Evolutionary conservation across 1,140 invertebrate species (phyloP).

Genomic region (Vollenhovia emeryi): DNA sequence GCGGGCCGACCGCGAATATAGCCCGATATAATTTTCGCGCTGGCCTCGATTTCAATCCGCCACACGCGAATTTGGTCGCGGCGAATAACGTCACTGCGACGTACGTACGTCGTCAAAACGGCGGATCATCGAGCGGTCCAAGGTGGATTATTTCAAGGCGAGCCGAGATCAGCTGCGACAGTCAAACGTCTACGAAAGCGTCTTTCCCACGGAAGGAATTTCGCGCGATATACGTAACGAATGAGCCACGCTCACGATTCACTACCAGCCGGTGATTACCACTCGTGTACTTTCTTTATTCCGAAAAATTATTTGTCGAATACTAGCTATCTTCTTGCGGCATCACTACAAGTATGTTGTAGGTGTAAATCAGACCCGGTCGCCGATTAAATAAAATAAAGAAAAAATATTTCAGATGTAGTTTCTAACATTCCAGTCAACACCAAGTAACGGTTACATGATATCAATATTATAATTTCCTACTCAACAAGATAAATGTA

Average conservation of each 20-base stretch:
- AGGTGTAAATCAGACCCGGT: no score
- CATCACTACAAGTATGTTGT: no score
- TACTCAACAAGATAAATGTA: no score
- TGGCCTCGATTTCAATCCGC: conserved; percentile 51
- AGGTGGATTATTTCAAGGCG: conserved; percentile 34
- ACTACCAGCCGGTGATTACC: not conserved
- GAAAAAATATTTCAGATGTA: no score
- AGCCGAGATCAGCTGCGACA: not conserved
- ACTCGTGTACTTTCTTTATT: not conserved
- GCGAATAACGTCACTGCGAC: conserved; percentile 41
- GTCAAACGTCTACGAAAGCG: not conserved
- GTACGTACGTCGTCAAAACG: conserved; percentile 17
- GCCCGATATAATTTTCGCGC: conserved; percentile 31
- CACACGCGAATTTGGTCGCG: conserved; percentile 1
- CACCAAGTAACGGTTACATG: no score
- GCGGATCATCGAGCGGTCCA: conserved; percentile 35
- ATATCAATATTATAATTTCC: no score
- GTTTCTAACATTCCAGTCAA: no score
- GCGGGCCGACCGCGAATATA: conserved; percentile 19
- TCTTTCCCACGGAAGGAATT: not conserved
- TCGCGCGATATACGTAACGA: not conserved
- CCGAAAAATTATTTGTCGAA: not conserved
- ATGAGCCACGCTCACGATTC: not conserved
- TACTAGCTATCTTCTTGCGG: no score
- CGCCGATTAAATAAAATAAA: no score